Base-by-base conservation (phyloP, 2,113 vertebrate genomes). In the Azemiops feae region DNA sequence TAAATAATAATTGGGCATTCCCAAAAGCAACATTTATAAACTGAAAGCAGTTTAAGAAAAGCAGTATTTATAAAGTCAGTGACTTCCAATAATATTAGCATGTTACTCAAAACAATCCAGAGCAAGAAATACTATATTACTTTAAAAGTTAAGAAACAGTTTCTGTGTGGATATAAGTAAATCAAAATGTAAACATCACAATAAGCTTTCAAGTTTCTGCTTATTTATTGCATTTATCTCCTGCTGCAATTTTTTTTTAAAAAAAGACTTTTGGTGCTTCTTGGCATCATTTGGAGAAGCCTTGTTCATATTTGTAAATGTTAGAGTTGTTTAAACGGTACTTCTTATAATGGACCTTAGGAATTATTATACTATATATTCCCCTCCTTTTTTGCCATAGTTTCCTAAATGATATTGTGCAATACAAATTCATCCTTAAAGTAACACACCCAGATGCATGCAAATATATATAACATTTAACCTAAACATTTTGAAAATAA, bases 391-490 rank as follows among this genome's bases (percentile, higher is more conserved):
- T 58, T 55, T 85, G 23, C 27, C 43, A 39, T 2, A 25, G 25
- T 43, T 57, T 57, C 53, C 27, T 86, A 91, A 47, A 27, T 18
- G 16, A 55, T 43, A 22, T 34, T 57, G 16, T 5, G n/a, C 11
- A 81, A 25, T 30, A 86, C 39, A 86, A 58, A 18, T 23, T 18
- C 11, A 43, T 3, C 34, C 45, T 58, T 86, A 57, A 47, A 86
- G 23, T 43, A 81, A 43, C 34, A 0, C 4, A 18, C 34, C 1
- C 10, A 10, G 50, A 89, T 0, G 1, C 23, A 4, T 53, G 9
- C 1, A 54, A 64, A 91, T 34, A 47, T 57, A 58, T 12, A 8
- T 0, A 34, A 25, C n/a, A 0, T 12, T 23, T 53, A 43, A 87
- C 23, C 9, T n/a, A 12, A 1, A 89, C 1, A 9, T 34, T 27